A percentile compares a stretch with the other conserved stretches of the same genome.
Conservation (phyloP, 2,888 invertebrate species). For the Drosophila cyrtoloma region DNA sequence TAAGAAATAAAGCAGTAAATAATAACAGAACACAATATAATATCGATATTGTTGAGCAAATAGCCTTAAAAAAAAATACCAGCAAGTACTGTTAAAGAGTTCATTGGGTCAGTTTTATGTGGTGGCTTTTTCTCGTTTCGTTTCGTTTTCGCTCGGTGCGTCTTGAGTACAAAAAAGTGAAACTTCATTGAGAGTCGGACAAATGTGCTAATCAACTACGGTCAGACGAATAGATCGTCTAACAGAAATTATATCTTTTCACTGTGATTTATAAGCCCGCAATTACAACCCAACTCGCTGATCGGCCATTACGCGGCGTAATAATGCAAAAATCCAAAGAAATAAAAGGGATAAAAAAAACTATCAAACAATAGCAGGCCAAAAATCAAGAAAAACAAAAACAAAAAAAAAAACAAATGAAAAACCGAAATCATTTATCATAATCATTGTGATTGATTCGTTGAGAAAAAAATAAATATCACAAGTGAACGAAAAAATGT, state of each 20-base stretch:
- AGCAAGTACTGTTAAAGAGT: slow-evolving; percentile 53
- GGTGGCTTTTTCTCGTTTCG: slow-evolving; percentile 28
- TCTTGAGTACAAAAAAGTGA: slow-evolving; percentile 58
- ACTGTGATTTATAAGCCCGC: slow-evolving; percentile 75
- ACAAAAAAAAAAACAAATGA: slow-evolving; percentile 67
- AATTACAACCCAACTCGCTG: slow-evolving; percentile 72
- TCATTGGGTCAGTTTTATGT: slow-evolving; percentile 73
- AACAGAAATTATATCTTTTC: slow-evolving; percentile 74
- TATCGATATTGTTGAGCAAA: slow-evolving; percentile 37
- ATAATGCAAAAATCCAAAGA: slow-evolving; percentile 67
- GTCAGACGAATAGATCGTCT: slow-evolving; percentile 59
- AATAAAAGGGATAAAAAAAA: slow-evolving; percentile 25
- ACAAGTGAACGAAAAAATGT: slow-evolving; percentile 63
- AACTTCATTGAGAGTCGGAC: slow-evolving; percentile 59
- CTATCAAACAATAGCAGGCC: slow-evolving; percentile 56
- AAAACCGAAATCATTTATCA: slow-evolving; percentile 82
- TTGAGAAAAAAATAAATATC: slow-evolving; percentile 75
- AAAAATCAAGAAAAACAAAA: slow-evolving; percentile 23
- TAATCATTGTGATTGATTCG: slow-evolving; percentile 84
- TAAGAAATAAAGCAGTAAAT: slow-evolving; percentile 26
- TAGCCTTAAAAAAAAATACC: slow-evolving; percentile 27
- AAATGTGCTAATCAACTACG: slow-evolving; percentile 75
- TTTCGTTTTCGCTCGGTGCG: slow-evolving; percentile 26
- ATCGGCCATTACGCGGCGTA: slow-evolving; percentile 73
- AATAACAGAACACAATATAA: slow-evolving; percentile 22